phyloP scores from a whole-genome alignment of 2,113 vertebrate genomes.

The Laticauda colubrina region DNA sequence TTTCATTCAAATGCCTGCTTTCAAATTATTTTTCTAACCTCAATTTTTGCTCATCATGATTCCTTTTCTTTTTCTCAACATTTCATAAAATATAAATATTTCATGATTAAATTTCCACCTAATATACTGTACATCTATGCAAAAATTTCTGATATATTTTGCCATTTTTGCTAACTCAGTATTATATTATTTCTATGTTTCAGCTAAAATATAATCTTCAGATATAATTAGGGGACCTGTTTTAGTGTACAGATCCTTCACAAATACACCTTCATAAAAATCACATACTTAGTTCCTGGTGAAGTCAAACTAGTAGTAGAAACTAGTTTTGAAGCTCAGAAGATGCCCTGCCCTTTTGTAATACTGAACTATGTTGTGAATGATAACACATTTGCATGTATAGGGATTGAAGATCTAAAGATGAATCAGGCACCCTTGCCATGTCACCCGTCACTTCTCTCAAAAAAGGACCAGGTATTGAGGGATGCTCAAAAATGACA shows the following conservation, averaged over 20 bases:
- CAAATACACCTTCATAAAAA: neutral
- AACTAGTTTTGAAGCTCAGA: neutral
- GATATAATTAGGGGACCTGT: neutral
- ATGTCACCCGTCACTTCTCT: neutral
- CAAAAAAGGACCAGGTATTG: neutral
- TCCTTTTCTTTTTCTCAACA: neutral
- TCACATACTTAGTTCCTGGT: neutral
- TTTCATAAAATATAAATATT: neutral
- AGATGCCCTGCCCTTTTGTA: neutral
- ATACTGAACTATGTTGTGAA: neutral
- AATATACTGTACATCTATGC: slow-evolving; percentile 9
- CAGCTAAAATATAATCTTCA: fast-evolving
- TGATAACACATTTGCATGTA: too few relatives aligned
- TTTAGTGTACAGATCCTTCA: neutral
- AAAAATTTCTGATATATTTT: slow-evolving; percentile 11
- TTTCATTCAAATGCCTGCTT: neutral
- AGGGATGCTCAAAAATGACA: neutral
- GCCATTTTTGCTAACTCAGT: neutral
- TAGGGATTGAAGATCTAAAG: neutral
- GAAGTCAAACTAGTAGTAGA: neutral
- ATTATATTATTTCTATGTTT: neutral
- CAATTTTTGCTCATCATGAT: neutral
- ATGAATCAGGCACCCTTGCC: neutral
- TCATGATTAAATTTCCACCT: neutral
- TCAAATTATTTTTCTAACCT: neutral